phyloP scores from a whole-genome alignment of 2,113 vertebrate species.

The Micronycteris hirsuta region DNA sequence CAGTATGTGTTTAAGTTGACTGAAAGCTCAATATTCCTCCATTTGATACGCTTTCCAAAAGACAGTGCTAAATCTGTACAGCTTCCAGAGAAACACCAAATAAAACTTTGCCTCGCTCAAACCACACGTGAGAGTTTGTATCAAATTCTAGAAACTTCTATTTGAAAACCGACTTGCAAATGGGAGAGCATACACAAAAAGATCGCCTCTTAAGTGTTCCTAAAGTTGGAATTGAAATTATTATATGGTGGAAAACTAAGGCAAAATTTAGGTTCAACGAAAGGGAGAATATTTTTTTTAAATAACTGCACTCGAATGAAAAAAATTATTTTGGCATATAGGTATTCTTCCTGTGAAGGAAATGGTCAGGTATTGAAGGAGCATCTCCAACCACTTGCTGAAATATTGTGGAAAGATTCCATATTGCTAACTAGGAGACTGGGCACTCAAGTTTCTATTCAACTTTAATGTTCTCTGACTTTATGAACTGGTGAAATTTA shows the following conservation, averaged over 20 bases:
- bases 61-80: not conserved
- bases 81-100: not conserved
- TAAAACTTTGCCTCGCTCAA: not conserved
- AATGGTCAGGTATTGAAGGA: not conserved
- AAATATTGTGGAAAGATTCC: not conserved
- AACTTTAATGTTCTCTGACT: not conserved
- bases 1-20: not conserved
- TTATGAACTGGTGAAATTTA: not conserved
- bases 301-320: not conserved
- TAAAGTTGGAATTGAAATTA: not conserved
- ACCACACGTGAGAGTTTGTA: not conserved
- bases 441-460: not conserved
- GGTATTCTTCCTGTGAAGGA: not conserved
- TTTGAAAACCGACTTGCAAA: not conserved
- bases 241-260: not conserved
- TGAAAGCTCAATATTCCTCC: not conserved
- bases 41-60: not conserved
- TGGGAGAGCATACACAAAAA: not conserved
- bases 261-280: not conserved
- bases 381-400: not conserved
- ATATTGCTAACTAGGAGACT: not conserved
- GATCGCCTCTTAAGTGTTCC: not conserved
- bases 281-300: not conserved
- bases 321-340: not conserved
- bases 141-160: not conserved